These are phyloP conservation scores for Ctenicera cuprea DNA, from an alignment of 2,888 invertebrate genomes.

Conservation along the genomic window DNA sequence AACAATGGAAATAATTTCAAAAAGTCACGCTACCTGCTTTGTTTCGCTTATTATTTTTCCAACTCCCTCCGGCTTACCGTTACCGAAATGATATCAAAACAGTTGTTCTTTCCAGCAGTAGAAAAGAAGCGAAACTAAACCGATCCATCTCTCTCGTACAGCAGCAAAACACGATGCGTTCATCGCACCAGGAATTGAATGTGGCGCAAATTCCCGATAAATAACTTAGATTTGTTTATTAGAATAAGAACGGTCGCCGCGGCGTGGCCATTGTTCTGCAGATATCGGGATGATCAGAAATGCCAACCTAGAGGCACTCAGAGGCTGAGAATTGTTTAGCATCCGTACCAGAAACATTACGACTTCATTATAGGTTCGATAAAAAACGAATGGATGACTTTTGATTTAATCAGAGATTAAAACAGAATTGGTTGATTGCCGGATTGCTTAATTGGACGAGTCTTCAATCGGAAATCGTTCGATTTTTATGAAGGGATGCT, in stretches of 20 bases:
- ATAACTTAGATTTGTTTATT: constrained; percentile 55
- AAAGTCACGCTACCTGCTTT: constrained; percentile 38
- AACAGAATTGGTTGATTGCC: constrained; percentile 42
- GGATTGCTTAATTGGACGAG: constrained; percentile 40
- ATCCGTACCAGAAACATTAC: constrained; percentile 56
- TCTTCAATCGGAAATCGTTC: constrained; percentile 9
- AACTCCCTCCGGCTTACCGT: constrained; percentile 44
- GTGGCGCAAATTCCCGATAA: constrained; percentile 51
- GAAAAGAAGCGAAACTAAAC: constrained; percentile 21
- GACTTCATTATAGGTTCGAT: constrained; percentile 53
- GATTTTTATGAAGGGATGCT: background rate
- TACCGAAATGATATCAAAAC: constrained; percentile 44
- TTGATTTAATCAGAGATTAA: constrained; percentile 46
- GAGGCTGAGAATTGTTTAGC: constrained; percentile 50
- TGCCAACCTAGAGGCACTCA: constrained; percentile 48
- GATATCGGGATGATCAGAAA: constrained; percentile 56
- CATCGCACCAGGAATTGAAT: constrained; percentile 50
- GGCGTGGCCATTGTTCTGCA: constrained; percentile 55
- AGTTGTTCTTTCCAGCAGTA: constrained; percentile 36
- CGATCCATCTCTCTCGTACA: constrained; percentile 29
- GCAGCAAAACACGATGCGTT: constrained; percentile 22
- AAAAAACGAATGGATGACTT: constrained; percentile 49
- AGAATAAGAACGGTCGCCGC: constrained; percentile 55
- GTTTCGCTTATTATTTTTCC: constrained; percentile 40
- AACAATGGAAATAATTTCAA: constrained; percentile 40